Percentiles rank a stretch among this genome's conserved stretches.
Conservation (phyloP, 2,113 vertebrate genomes). For the Pterocles orientalis region DNA sequence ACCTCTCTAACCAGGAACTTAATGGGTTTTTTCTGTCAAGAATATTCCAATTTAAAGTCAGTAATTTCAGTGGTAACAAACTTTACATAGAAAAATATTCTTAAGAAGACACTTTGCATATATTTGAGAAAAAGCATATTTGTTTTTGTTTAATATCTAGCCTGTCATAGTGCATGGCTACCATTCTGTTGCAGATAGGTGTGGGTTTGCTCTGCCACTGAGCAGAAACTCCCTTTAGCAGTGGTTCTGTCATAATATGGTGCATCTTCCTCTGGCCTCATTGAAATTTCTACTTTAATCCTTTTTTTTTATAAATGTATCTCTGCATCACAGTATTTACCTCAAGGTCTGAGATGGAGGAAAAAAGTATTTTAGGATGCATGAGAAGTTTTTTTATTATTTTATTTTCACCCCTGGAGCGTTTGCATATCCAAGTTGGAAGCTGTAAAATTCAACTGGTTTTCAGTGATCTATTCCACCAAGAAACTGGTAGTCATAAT, state of each 20-base stretch:
- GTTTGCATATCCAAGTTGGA: not conserved
- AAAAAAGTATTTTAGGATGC: not conserved
- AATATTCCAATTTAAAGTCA: not conserved
- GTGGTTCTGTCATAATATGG: not conserved
- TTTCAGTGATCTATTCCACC: not conserved
- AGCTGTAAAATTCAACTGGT: not conserved
- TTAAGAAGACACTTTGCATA: not conserved
- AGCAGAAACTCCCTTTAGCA: not conserved
- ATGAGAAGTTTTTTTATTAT: accelerated
- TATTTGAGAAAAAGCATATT: not conserved
- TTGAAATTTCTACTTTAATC: not conserved
- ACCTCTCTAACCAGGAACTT: not conserved
- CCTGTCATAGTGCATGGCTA: not conserved
- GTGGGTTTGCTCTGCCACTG: not conserved
- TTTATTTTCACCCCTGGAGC: not conserved
- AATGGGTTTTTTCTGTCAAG: not conserved
- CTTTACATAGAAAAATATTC: not conserved
- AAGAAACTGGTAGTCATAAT: not conserved
- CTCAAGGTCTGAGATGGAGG: not conserved
- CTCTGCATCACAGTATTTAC: not conserved
- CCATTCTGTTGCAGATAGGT: not conserved
- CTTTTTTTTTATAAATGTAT: not conserved
- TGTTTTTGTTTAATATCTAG: not conserved
- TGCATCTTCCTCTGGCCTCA: not conserved
- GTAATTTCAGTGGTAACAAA: not conserved